Conservation (phyloP, 2,113 vertebrate genomes). For the Piprites chloris region DNA sequence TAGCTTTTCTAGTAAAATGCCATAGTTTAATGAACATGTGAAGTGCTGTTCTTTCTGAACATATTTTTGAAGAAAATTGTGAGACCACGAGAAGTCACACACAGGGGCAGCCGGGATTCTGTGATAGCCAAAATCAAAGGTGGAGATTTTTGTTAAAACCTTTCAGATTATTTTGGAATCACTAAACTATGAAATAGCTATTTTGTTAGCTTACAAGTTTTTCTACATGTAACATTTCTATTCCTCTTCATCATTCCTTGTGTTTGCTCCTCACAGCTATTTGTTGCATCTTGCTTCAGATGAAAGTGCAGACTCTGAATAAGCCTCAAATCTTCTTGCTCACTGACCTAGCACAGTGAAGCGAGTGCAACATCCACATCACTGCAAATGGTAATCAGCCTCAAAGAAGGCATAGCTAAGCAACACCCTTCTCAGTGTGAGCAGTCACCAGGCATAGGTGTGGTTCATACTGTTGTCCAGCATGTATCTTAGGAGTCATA, state of each 20-base stretch:
- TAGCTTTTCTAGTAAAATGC: not conserved
- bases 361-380: not conserved
- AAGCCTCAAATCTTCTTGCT: not conserved
- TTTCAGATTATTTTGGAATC: constrained; percentile 6
- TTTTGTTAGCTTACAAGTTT: not conserved
- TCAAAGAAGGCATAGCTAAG: not conserved
- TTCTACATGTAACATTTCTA: not conserved
- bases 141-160: not conserved
- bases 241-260: not conserved
- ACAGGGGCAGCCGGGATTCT: not conserved
- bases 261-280: not conserved
- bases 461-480: not conserved
- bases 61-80: not conserved
- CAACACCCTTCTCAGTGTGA: not conserved
- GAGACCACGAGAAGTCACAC: not conserved
- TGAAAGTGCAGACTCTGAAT: not conserved
- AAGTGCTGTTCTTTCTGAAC: not conserved
- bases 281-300: not conserved
- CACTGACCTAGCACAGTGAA: not conserved
- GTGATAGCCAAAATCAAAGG: not conserved
- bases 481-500: not conserved
- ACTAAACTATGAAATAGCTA: constrained; percentile 11
- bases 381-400: not conserved
- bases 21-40: not conserved
- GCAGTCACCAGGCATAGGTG: not conserved